These are phyloP conservation scores for Luidia sarsii DNA, from an alignment of 53 echinoderm and acorn worm genomes.

Conservation along the genomic window DNA sequence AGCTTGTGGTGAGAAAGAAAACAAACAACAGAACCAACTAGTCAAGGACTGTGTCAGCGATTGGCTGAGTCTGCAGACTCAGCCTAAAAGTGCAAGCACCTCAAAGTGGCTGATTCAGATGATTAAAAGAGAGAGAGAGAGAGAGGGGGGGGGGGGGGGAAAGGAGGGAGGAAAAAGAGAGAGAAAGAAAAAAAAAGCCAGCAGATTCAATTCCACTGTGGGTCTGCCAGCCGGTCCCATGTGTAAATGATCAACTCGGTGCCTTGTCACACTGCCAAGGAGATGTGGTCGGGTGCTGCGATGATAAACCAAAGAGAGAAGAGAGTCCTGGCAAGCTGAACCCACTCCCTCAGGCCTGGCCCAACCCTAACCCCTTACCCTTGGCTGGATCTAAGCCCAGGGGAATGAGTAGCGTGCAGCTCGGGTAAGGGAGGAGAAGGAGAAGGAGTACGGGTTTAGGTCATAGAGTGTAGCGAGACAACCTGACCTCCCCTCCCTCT, in stretches of 20 bases:
- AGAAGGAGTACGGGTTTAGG: too few relatives aligned
- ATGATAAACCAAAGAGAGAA: too few relatives aligned
- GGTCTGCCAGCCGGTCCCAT: constrained; percentile 1
- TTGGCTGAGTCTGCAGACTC: background rate
- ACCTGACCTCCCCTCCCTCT: constrained; percentile 2
- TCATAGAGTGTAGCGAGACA: too few relatives aligned
- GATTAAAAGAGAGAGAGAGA: background rate
- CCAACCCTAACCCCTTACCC: too few relatives aligned
- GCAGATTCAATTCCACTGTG: constrained; percentile 18
- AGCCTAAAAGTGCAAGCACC: constrained; percentile 51
- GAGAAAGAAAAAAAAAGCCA: background rate
- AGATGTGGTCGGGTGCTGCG: constrained; percentile 25
- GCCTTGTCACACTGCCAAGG: constrained; percentile 46
- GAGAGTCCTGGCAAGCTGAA: too few relatives aligned
- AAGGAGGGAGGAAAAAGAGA: background rate
- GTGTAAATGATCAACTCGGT: constrained; percentile 36
- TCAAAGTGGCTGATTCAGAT: background rate
- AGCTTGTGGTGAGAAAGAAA: too few relatives aligned
- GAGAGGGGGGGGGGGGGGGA: background rate
- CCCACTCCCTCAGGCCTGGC: too few relatives aligned
- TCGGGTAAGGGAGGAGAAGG: too few relatives aligned
- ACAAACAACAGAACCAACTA: too few relatives aligned
- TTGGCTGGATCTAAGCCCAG: too few relatives aligned
- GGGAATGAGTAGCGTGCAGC: too few relatives aligned
- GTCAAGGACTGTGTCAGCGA: background rate